Evolutionary conservation across 2,113 vertebrate species (phyloP).

Genomic region (Danionella cerebrum): DNA sequence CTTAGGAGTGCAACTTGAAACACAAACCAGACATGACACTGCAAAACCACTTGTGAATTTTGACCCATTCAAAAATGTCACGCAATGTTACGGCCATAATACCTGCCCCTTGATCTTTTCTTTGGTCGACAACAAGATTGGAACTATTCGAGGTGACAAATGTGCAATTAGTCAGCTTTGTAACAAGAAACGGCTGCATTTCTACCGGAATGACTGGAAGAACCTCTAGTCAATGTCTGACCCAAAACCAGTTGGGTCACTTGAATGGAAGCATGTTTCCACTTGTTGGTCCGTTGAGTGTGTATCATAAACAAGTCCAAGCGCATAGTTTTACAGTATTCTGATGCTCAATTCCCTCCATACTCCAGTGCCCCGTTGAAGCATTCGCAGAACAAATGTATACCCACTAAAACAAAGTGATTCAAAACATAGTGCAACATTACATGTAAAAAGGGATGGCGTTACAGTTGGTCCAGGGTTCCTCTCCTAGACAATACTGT

Average conservation of each 20-base stretch:
- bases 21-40: too few relatives aligned
- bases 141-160: too few relatives aligned
- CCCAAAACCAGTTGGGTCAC: constrained; percentile 41
- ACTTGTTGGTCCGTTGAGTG: constrained; percentile 10
- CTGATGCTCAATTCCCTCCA: constrained; percentile 42
- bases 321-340: constrained; percentile 38
- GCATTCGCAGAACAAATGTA: constrained; percentile 43
- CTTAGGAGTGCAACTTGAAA: too few relatives aligned
- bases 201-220: not conserved
- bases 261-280: constrained; percentile 5
- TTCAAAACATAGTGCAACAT: constrained; percentile 37
- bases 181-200: too few relatives aligned
- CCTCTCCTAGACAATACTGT: constrained; percentile 38
- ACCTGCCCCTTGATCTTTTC: too few relatives aligned
- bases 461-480: constrained; percentile 52
- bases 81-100: too few relatives aligned
- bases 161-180: too few relatives aligned
- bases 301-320: not conserved
- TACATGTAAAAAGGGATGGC: constrained; percentile 29
- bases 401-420: constrained; percentile 40
- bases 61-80: too few relatives aligned
- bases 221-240: not conserved
- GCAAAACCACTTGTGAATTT: too few relatives aligned
- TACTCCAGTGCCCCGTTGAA: too few relatives aligned
- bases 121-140: too few relatives aligned